These are phyloP conservation scores for Caenorhabditis angaria DNA, from an alignment of 2,888 invertebrate genomes.

Conservation along the genomic window DNA sequence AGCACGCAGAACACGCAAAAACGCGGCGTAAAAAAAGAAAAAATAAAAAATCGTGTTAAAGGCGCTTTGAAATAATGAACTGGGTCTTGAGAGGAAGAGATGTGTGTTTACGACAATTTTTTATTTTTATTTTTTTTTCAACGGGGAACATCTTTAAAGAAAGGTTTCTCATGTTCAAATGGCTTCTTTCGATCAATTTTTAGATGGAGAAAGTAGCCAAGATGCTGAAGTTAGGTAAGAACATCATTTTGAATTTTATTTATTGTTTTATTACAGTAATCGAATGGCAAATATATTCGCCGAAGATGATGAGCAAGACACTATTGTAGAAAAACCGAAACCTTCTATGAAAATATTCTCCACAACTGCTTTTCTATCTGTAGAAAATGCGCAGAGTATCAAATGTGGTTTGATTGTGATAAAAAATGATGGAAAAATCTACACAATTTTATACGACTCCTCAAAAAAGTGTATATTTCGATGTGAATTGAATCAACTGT, in stretches of 20 bases:
- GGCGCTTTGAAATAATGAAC: constrained; percentile 10
- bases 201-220: background rate
- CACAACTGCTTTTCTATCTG: background rate
- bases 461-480: constrained; percentile 3
- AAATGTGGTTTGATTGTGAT: background rate
- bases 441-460: background rate
- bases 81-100: constrained; percentile 26
- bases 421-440: constrained; percentile 3
- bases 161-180: background rate
- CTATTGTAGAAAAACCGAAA: background rate
- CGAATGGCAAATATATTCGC: constrained; percentile 9
- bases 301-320: background rate
- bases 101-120: background rate
- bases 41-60: constrained; percentile 20
- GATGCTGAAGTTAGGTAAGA: background rate
- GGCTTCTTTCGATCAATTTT: background rate
- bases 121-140: background rate
- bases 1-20: constrained; percentile 12
- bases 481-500: constrained; percentile 16
- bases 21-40: constrained; percentile 12
- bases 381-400: no score
- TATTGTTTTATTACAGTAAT: background rate
- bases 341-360: background rate
- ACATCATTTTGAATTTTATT: background rate
- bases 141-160: background rate